Base-by-base conservation (phyloP, 2,797 vertebrate genomes). In the Toxotes lorentzi region DNA sequence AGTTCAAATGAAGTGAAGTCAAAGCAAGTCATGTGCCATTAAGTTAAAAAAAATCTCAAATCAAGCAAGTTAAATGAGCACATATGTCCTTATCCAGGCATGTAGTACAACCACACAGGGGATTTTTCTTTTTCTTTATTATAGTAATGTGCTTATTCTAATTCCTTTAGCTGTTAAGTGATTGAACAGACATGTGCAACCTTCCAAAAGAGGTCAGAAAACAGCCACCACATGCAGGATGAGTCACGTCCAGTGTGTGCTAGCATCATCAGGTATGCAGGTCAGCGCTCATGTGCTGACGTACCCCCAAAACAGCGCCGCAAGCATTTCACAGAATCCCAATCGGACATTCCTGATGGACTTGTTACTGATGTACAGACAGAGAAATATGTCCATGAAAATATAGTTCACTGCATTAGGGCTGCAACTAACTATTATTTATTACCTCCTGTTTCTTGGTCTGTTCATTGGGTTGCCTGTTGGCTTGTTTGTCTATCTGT, bases 181-280 rank as follows among this genome's bases (percentile, higher is more conserved):
- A 90, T 90, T 77, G 69, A 88, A 82, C 79, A 78, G 86, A 91
- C 78, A 27, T 90, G 92, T 92, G 86, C 88, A 92, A 85, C 79
- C 81, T 91, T 91, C 87, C 83, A 86, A 94, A 93, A 86, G 86
- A 84, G 92, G 89, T 93, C 89, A 88, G 67, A 61, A 90, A 89
- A 89, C 81, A 86, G 85, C 78, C 86, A 70, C 78, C 57, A 74
- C 86, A 83, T 72, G 78, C 40, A 50, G 45, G 70, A 41, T 78
- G 80, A 87, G 76, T 88, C 82, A 81, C 59, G 71, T 75, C 10
- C 30, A 3, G 19, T 45, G 57, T 70, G 62, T 35, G 73, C 62
- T 75, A 38, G 68, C 70, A 72, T 82, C 85, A 82, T 82, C 78
- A 79, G 72, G 84, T 80, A 83, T 75, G 81, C 76, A 77, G 86